Conservation (phyloP, 2,888 invertebrate genomes). For the Physocephala rufipes region DNA sequence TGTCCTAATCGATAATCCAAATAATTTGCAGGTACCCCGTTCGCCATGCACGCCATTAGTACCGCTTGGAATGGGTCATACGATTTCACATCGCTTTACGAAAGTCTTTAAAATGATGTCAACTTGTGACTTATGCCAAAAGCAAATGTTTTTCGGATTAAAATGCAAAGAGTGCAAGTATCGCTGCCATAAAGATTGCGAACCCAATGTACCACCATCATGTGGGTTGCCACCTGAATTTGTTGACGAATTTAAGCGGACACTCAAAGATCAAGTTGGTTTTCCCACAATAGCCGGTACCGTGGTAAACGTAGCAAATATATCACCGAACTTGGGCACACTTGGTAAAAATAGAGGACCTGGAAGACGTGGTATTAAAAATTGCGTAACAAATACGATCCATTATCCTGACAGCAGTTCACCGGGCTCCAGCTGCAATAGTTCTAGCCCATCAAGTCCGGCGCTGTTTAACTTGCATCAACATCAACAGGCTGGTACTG, state of each 20-base stretch:
- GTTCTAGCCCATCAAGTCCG: conserved; percentile 95
- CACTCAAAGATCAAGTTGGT: conserved; percentile 67
- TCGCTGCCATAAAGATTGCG: conserved; percentile 79
- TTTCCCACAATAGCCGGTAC: conserved; percentile 42
- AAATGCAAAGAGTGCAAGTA: conserved; percentile 97
- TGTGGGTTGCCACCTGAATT: conserved; percentile 90
- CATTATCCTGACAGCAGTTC: conserved; percentile 83
- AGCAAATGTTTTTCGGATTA: conserved; percentile 85
- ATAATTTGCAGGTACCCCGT: conserved; percentile 68
- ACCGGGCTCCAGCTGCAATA: conserved; percentile 95
- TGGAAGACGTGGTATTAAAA: conserved; percentile 46
- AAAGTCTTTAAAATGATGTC: conserved; percentile 89
- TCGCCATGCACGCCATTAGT: conserved; percentile 82
- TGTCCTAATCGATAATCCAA: conserved; percentile 57
- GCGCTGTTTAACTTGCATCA: conserved; percentile 70
- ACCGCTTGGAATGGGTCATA: conserved; percentile 84
- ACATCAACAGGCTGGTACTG: conserved; percentile 53
- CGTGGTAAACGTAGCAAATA: conserved; percentile 59
- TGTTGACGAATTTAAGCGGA: conserved; percentile 82
- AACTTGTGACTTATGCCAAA: conserved; percentile 89
- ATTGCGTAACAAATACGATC: conserved; percentile 44
- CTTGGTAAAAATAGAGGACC: conserved; percentile 51
- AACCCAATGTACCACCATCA: conserved; percentile 89
- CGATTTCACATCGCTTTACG: conserved; percentile 89
- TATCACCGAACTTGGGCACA: conserved; percentile 59